These are phyloP conservation scores for Nothocercus nigrocapillus DNA, from an alignment of 2,113 vertebrate species.

Conservation along the genomic window DNA sequence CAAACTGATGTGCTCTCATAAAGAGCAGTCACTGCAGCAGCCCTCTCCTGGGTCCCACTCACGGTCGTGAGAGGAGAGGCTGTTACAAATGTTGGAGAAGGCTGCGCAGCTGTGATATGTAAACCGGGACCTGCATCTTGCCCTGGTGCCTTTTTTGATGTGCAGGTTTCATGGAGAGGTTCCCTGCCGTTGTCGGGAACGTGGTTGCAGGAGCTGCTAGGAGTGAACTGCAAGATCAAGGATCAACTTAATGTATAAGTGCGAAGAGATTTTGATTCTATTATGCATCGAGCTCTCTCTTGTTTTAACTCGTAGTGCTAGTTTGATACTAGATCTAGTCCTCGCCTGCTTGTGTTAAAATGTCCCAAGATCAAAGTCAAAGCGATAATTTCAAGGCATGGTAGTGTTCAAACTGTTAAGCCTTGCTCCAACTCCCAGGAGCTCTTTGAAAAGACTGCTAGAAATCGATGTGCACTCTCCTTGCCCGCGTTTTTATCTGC, in stretches of 20 bases:
- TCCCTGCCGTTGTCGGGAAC: not conserved
- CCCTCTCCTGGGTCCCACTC: fast-evolving
- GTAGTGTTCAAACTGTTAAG: not conserved
- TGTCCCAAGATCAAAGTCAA: not conserved
- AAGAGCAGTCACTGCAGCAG: not conserved
- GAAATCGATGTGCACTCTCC: fast-evolving
- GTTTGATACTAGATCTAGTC: not conserved
- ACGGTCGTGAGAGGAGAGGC: not conserved
- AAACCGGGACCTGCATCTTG: not conserved
- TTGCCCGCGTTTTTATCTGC: not conserved
- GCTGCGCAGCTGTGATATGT: fast-evolving
- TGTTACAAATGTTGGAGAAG: not conserved
- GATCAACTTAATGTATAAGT: not conserved
- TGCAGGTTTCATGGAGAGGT: not conserved
- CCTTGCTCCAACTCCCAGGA: not conserved
- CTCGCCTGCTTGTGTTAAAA: not conserved
- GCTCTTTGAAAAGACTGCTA: not conserved
- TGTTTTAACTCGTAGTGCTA: fast-evolving
- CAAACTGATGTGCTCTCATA: not conserved
- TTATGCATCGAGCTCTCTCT: fast-evolving
- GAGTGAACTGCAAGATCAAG: not conserved
- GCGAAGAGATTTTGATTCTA: not conserved
- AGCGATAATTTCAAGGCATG: not conserved
- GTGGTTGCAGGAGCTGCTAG: not conserved
- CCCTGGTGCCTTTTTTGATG: not conserved